Evolutionary conservation across 2,888 invertebrate genomes (phyloP).

Genomic region (Eupithecia subfuscata): DNA sequence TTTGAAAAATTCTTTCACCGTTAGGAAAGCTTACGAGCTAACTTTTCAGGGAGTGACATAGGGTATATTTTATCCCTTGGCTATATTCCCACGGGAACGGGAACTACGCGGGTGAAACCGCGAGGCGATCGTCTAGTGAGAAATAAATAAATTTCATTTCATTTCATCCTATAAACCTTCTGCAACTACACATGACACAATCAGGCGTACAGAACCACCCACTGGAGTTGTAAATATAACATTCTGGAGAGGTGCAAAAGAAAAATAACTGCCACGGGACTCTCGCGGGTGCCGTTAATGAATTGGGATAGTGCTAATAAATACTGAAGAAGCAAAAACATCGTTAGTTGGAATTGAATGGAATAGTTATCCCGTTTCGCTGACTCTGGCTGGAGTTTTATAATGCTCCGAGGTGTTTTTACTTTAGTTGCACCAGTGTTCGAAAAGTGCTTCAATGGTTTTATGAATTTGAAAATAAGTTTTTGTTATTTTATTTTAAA

Average conservation of each 20-base stretch:
- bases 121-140: too few species aligned
- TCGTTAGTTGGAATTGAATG: slow-evolving; percentile 48
- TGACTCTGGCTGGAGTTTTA: slow-evolving; percentile 33
- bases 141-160: too few species aligned
- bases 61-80: too few species aligned
- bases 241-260: slow-evolving; percentile 59
- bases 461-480: not conserved
- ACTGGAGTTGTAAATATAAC: slow-evolving; percentile 63
- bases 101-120: too few species aligned
- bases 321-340: slow-evolving; percentile 57
- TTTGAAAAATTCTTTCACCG: too few species aligned
- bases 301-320: slow-evolving; percentile 64
- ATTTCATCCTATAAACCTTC: too few species aligned
- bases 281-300: slow-evolving; percentile 64
- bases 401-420: slow-evolving; percentile 22
- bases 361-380: slow-evolving; percentile 37
- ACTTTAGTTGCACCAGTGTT: slow-evolving; percentile 12
- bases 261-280: slow-evolving; percentile 54
- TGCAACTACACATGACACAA: slow-evolving; percentile 1
- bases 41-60: too few species aligned
- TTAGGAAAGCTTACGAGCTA: too few species aligned
- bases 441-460: not conserved
- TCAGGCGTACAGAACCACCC: slow-evolving; percentile 47
- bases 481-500: too few species aligned
- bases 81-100: too few species aligned